These are phyloP conservation scores for Pipa parva DNA, from an alignment of 2,113 vertebrate species.

Conservation along the genomic window DNA sequence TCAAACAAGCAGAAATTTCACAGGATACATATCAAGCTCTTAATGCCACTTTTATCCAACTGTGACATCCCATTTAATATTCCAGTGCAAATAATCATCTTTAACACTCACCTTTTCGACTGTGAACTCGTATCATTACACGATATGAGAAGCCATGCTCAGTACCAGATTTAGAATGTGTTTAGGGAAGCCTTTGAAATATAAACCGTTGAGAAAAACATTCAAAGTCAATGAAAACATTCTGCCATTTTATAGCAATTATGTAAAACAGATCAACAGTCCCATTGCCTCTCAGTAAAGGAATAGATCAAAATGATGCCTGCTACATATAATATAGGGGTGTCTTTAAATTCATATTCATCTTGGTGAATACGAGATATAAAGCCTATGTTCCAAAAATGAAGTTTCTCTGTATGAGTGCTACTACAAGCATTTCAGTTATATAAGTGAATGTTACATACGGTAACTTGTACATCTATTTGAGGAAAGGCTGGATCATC, in stretches of 20 bases:
- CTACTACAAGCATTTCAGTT: no score
- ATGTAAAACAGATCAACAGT: neutral
- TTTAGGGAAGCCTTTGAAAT: conserved; percentile 46
- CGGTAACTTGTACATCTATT: no score
- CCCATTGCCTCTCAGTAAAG: no score
- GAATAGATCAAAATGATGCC: no score
- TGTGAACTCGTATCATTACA: conserved; percentile 40
- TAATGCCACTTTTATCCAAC: conserved; percentile 1
- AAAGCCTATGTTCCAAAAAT: no score
- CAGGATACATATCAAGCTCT: conserved; percentile 1
- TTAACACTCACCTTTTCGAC: conserved; percentile 23
- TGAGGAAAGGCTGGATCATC: no score
- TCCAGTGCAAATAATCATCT: neutral
- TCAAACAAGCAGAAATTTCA: conserved; percentile 40
- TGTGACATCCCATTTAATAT: neutral
- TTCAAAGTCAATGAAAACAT: conserved; percentile 35
- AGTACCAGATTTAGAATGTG: conserved; percentile 34
- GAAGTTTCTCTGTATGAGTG: no score
- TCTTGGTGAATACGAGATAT: no score
- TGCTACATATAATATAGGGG: no score
- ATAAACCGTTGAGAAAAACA: conserved; percentile 44
- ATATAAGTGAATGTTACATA: no score
- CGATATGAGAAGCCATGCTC: neutral
- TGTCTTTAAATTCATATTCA: no score
- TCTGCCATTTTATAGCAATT: neutral